These are phyloP conservation scores for Conus ventricosus DNA, from an alignment of 1,140 invertebrate species.

Conservation along the genomic window DNA sequence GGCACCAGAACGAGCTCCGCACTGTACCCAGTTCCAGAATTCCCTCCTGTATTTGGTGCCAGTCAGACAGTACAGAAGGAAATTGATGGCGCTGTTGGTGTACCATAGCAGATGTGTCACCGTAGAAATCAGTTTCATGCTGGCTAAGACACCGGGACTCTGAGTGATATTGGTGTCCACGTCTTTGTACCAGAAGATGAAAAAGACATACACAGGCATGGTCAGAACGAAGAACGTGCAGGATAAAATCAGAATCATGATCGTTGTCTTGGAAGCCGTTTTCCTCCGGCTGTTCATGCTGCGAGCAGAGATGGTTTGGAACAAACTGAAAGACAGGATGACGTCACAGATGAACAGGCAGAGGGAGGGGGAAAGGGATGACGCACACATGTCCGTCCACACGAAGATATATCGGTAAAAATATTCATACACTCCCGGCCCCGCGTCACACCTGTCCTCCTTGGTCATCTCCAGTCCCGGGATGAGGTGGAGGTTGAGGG, in stretches of 20 bases:
- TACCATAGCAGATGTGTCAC: not conserved
- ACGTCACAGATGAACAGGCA: not conserved
- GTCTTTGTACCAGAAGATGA: no score
- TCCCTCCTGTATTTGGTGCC: not conserved
- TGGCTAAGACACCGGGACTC: not conserved
- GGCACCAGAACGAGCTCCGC: not conserved
- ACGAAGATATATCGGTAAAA: not conserved
- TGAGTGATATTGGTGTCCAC: no score
- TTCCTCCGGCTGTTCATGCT: not conserved
- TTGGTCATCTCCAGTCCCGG: not conserved
- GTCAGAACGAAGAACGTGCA: not conserved
- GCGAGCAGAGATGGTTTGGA: not conserved
- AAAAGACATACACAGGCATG: not conserved
- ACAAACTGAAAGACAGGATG: not conserved
- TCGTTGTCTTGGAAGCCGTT: not conserved
- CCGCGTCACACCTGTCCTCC: not conserved
- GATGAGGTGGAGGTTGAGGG: not conserved
- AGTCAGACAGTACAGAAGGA: not conserved
- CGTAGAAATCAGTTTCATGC: not conserved
- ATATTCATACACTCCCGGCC: not conserved
- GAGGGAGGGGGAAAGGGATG: not conserved
- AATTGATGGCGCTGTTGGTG: constrained; percentile 17
- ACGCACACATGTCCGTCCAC: not conserved
- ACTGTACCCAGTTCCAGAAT: not conserved
- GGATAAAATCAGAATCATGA: not conserved